Evolutionary conservation across 2,888 invertebrate genomes (phyloP).

Genomic region (Orthonychiurus folsomi): DNA sequence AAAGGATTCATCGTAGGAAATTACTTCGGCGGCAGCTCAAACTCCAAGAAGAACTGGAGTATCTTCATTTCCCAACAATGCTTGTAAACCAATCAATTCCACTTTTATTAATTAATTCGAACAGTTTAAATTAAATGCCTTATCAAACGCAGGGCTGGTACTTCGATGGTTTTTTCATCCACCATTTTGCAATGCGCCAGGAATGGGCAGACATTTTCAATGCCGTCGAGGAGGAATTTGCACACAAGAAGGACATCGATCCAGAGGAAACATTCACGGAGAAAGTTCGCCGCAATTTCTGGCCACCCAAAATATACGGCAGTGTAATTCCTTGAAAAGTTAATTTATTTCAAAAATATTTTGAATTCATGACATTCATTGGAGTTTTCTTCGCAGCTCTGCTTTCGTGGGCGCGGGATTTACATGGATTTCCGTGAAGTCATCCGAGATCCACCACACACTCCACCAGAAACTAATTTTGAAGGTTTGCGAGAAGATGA

Average conservation of each 20-base stretch:
- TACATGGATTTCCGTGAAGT: conserved; percentile 24
- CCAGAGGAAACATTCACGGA: conserved; percentile 27
- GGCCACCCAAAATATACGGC: conserved; percentile 20
- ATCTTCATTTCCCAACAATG: conserved; percentile 28
- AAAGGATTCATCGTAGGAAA: too few species aligned
- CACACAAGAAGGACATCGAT: conserved; percentile 15
- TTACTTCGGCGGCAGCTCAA: too few species aligned
- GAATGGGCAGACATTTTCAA: conserved; percentile 25
- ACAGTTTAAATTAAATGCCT: too few species aligned
- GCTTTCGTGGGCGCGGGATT: conserved; percentile 23
- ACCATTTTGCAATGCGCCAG: conserved; percentile 20
- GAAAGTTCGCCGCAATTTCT: conserved; percentile 24
- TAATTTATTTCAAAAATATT: neutral
- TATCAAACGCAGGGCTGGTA: conserved; percentile 24
- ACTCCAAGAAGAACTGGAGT: conserved; percentile 21
- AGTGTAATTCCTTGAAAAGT: neutral
- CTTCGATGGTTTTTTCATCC: conserved; percentile 27
- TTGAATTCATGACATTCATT: neutral
- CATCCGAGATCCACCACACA: conserved; percentile 26
- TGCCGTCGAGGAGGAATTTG: conserved; percentile 18
- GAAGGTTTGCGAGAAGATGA: too few species aligned
- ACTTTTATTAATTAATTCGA: too few species aligned
- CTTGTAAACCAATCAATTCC: conserved; percentile 20
- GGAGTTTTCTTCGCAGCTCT: too few species aligned
- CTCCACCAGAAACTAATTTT: conserved; percentile 23